Conservation (phyloP, 2,888 invertebrate genomes). For the Oligia latruncula region DNA sequence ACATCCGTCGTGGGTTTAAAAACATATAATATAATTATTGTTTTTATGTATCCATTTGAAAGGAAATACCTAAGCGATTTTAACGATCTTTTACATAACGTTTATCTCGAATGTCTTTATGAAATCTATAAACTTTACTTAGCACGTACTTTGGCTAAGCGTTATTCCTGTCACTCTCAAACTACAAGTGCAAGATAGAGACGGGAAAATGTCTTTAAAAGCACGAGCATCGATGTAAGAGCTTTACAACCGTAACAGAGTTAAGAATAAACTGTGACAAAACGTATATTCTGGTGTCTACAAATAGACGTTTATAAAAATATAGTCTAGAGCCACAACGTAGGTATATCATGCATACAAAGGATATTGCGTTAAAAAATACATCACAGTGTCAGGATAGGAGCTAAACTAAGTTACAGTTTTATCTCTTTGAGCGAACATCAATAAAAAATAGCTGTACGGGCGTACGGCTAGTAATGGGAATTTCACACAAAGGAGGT, state of each 20-base stretch:
- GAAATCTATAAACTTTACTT: neutral
- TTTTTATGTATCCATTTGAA: neutral
- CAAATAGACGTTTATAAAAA: neutral
- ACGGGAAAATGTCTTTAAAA: neutral
- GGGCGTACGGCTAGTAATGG: conserved; percentile 55
- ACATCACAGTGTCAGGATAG: conserved; percentile 42
- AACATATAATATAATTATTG: neutral
- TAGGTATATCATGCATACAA: conserved; percentile 27
- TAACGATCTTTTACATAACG: neutral
- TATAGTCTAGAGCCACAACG: neutral
- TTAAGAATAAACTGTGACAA: neutral
- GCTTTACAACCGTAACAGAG: neutral
- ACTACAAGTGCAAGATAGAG: neutral
- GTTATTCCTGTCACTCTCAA: neutral
- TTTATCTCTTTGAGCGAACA: conserved; percentile 62
- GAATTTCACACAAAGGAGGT: conserved; percentile 60
- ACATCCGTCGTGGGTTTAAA: neutral
- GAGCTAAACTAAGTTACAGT: conserved; percentile 56
- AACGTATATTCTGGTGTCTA: neutral
- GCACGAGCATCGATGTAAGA: neutral
- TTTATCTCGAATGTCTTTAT: neutral
- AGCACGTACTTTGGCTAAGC: neutral
- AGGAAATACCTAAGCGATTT: neutral
- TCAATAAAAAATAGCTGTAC: conserved; percentile 63
- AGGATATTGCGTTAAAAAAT: conserved; percentile 49